Conservation (phyloP, 2,888 invertebrate genomes). For the Spodoptera picta region DNA sequence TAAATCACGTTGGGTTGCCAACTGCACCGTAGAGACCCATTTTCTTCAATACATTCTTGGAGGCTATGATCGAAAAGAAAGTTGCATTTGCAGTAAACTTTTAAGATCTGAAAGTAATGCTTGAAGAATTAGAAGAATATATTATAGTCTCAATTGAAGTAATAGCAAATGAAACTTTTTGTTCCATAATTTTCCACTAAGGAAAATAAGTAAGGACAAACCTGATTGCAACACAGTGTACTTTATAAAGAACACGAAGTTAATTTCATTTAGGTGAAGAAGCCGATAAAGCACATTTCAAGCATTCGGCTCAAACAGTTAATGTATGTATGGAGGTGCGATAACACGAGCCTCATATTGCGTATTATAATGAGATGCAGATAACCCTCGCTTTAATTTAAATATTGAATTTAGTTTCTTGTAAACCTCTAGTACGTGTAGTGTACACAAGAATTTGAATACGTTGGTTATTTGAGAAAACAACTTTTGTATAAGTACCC, state of each 20-base stretch:
- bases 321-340: constrained; percentile 22
- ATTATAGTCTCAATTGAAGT: too few relatives aligned
- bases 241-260: neutral
- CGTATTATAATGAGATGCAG: constrained; percentile 58
- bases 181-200: too few relatives aligned
- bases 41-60: constrained; percentile 15
- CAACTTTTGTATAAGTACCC: constrained; percentile 25
- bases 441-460: constrained; percentile 48
- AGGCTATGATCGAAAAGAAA: constrained; percentile 4
- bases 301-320: constrained; percentile 12
- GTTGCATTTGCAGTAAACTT: neutral
- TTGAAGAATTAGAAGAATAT: too few relatives aligned
- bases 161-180: too few relatives aligned
- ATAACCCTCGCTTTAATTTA: constrained; percentile 54
- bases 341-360: constrained; percentile 45
- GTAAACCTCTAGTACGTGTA: constrained; percentile 22
- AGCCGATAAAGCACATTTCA: constrained; percentile 7
- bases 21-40: constrained; percentile 22
- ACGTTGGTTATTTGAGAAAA: constrained; percentile 46
- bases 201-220: too few relatives aligned
- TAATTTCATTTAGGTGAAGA: neutral
- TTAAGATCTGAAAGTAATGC: too few relatives aligned
- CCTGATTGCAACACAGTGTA: neutral
- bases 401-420: constrained; percentile 56
- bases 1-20: constrained; percentile 21